These are phyloP conservation scores for Micrasema minimum DNA, from an alignment of 1,140 invertebrate genomes.

Conservation along the genomic window DNA sequence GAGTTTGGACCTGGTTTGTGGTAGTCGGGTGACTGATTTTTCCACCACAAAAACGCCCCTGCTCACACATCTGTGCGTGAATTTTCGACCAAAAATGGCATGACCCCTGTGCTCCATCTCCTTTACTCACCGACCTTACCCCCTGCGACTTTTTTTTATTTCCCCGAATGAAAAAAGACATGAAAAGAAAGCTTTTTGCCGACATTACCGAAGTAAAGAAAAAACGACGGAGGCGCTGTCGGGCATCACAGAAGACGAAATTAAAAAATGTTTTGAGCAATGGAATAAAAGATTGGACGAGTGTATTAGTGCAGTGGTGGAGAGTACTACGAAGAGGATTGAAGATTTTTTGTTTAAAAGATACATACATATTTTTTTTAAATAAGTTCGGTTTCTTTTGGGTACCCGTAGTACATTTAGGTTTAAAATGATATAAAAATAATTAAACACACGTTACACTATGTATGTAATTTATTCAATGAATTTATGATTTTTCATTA, in stretches of 20 bases:
- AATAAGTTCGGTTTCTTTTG: constrained; percentile 7
- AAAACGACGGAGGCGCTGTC: background rate
- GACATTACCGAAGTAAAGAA: background rate
- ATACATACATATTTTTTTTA: background rate
- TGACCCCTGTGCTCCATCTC: background rate
- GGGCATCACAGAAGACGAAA: background rate
- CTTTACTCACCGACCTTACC: constrained; percentile 8
- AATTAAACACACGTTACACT: too few relatives aligned
- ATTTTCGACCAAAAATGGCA: constrained; percentile 4
- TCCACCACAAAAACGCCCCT: background rate
- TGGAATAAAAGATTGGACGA: background rate
- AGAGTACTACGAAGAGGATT: constrained; percentile 1
- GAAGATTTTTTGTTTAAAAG: background rate
- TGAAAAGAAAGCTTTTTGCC: background rate
- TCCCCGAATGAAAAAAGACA: background rate
- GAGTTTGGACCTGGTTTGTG: constrained; percentile 5
- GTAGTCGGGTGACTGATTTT: constrained; percentile 1
- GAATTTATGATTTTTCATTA: too few relatives aligned
- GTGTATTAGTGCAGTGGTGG: constrained; percentile 10
- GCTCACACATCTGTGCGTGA: background rate
- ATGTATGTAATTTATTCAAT: too few relatives aligned
- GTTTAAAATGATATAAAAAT: too few relatives aligned
- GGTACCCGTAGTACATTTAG: background rate
- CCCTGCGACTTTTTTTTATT: constrained; percentile 12
- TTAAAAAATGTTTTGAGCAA: constrained; percentile 10